Conservation (phyloP, 2,797 vertebrate species). For the Clamator glandarius region DNA sequence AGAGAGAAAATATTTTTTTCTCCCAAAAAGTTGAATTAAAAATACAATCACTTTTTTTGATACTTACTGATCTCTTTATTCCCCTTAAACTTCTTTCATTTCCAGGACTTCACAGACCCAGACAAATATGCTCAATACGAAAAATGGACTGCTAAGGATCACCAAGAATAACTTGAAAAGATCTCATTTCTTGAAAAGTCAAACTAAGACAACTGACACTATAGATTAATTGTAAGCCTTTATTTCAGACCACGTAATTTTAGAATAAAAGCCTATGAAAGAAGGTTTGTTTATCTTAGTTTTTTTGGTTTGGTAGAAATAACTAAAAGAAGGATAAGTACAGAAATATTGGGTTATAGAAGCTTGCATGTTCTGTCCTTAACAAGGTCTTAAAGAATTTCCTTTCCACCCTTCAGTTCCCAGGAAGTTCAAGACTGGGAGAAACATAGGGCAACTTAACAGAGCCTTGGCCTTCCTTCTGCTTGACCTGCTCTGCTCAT, state of each 20-base stretch:
- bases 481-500: neutral
- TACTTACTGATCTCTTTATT: neutral
- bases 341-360: neutral
- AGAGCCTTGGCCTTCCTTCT: neutral
- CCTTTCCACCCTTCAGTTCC: neutral
- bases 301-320: neutral
- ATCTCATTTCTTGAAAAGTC: neutral
- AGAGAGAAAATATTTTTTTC: neutral
- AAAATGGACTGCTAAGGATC: neutral
- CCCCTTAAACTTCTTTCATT: neutral
- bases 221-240: neutral
- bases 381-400: neutral
- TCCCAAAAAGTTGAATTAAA: neutral
- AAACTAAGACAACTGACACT: neutral
- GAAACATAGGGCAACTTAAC: neutral
- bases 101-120: neutral
- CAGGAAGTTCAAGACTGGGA: neutral
- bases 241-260: neutral
- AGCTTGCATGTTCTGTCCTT: neutral
- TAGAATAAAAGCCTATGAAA: neutral
- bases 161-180: neutral
- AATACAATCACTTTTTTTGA: fast-evolving
- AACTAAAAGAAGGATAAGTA: neutral
- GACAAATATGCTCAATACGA: neutral
- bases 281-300: neutral